phyloP scores from a whole-genome alignment of 2,797 vertebrate genomes.

The Hybognathus amarus region DNA sequence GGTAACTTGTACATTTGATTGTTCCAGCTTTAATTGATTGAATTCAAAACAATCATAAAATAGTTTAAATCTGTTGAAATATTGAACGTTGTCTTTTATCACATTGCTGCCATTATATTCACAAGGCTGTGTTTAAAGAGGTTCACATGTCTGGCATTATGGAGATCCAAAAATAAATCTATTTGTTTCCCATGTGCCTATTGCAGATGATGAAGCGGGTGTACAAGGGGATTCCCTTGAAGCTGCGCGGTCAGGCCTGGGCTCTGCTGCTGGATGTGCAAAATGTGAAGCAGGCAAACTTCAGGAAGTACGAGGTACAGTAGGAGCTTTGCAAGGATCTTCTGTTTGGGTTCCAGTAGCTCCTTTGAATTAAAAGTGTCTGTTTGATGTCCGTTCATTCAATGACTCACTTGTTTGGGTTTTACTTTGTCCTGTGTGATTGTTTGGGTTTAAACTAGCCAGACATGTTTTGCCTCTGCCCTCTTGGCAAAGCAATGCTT shows the following conservation, averaged over 20 bases:
- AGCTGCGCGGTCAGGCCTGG: conserved; percentile 87
- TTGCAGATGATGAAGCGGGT: conserved; percentile 83
- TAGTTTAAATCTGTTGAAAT: background rate
- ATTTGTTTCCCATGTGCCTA: conserved; percentile 51
- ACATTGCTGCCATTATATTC: background rate
- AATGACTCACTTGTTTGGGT: conserved; percentile 34
- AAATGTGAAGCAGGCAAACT: conserved; percentile 82
- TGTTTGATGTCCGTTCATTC: conserved; percentile 6
- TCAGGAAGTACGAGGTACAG: conserved; percentile 84
- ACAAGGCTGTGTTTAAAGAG: background rate
- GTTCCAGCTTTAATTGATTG: background rate
- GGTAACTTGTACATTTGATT: conserved; percentile 67
- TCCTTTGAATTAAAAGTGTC: background rate
- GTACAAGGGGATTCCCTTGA: conserved; percentile 87
- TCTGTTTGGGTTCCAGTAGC: background rate
- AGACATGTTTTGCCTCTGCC: conserved; percentile 4
- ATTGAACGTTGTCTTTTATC: background rate
- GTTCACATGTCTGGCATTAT: background rate
- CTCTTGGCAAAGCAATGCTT: background rate
- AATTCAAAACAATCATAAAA: background rate
- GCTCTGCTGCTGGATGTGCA: conserved; percentile 83
- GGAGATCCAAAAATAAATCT: conserved; percentile 7
- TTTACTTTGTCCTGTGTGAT: conserved; percentile 15
- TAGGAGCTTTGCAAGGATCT: conserved; percentile 54
- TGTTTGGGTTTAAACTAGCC: conserved; percentile 30